A percentile compares a stretch with the other conserved stretches of the same genome.
phyloP scores from a whole-genome alignment of 2,113 vertebrate species.

The Python bivittatus region DNA sequence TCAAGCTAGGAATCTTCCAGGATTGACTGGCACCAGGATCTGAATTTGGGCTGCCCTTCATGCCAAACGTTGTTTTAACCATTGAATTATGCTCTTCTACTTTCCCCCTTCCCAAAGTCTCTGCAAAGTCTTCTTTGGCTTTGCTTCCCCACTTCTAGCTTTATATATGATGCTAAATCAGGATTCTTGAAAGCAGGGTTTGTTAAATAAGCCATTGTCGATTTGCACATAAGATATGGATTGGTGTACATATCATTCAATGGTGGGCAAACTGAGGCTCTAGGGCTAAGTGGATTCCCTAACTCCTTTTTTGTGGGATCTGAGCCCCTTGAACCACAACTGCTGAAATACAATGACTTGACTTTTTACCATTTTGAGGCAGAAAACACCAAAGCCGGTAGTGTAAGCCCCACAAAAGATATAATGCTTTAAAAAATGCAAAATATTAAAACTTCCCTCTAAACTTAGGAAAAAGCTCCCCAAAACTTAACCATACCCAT shows the following conservation, averaged over 20 bases:
- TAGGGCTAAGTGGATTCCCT: background rate
- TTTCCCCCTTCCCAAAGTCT: background rate
- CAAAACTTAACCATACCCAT: background rate
- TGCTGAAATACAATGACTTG: background rate
- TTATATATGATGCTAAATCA: background rate
- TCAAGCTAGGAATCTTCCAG: background rate
- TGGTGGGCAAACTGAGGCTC: too few relatives aligned
- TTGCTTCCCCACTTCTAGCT: background rate
- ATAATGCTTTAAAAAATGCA: background rate
- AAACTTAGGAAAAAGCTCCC: background rate
- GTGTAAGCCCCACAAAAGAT: background rate
- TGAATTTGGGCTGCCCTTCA: background rate
- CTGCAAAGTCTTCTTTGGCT: background rate
- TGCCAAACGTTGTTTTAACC: background rate
- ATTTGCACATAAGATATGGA: background rate
- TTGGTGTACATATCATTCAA: background rate
- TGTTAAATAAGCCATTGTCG: background rate
- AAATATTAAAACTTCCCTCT: background rate
- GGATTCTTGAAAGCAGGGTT: background rate
- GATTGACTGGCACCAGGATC: background rate
- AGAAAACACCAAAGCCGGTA: background rate
- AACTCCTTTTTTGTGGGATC: background rate
- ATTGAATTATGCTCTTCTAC: background rate
- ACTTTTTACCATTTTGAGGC: background rate
- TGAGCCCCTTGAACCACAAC: background rate